Base-by-base conservation (phyloP, 2,888 invertebrate genomes). In the Uropetala carovei region DNA sequence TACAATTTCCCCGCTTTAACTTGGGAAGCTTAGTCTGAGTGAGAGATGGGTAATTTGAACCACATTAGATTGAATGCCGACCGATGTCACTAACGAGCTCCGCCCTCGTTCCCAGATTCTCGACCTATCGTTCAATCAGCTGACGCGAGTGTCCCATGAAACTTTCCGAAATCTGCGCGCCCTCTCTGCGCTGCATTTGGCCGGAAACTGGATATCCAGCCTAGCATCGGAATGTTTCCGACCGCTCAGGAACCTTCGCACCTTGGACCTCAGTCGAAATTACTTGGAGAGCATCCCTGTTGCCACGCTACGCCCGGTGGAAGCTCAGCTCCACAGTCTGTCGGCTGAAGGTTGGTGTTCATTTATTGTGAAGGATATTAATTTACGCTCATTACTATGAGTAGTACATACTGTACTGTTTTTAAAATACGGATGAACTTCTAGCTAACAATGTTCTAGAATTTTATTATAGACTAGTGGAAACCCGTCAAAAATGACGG, bases 121-220 rank as follows among this genome's bases (percentile, higher is more conserved):
- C 93, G 98, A 98, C 95, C 95, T 98, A 93, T 98, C 98, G 81
- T 97, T 96, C 94, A 98, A 98, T 95, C 98, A 98, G 94, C 96
- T 98, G 94, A 97, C 97, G 93, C 96, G 97, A 94, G 96, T 98
- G 93, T 97, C 96, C 92, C 97, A 97, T 94, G 97, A 96, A 93
- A 97, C 97, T 92, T 98, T 98, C 94, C 96, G 97, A 93, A 96
- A 97, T 94, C 95, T 98, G n/a, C 96, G 96, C 93, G 97, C 97
- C 94, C 96, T 98, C 27, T 96, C 96, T 56, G 98, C 98, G 94
- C 95, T 98, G 75, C 96, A 97, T 94, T 96, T 98, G 93, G 97
- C 97, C 95, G 97, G 98, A 18, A 98, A 98, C 95, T 97, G 97
- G 96, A 96, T 98, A 94, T 97, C 98, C 3, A 96, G 96, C 0